These are phyloP conservation scores for Alloplasta piceator DNA, from an alignment of 2,888 invertebrate species.

Conservation along the genomic window DNA sequence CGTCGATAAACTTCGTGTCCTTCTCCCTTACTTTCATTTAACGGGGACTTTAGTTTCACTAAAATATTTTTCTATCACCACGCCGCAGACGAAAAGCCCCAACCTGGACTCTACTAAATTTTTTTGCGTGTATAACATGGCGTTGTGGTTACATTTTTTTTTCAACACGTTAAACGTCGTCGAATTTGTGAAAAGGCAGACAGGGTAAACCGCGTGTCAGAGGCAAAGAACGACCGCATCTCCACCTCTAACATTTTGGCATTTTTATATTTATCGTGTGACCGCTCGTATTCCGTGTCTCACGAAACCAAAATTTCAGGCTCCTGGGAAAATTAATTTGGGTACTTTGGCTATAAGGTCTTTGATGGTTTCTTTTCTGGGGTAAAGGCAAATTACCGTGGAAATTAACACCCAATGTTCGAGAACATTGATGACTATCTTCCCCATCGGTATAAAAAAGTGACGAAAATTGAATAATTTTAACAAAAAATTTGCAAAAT, in stretches of 20 bases:
- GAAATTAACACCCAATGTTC: no score
- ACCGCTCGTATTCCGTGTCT: not conserved
- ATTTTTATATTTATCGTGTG: constrained; percentile 3
- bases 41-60: constrained; percentile 8
- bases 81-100: constrained; percentile 20
- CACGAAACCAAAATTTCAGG: no score
- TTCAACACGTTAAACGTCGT: constrained; percentile 13
- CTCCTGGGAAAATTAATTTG: no score
- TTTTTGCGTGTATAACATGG: constrained; percentile 7
- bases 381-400: no score
- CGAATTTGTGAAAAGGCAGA: not conserved
- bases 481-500: no score
- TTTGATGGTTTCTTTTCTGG: no score
- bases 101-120: constrained; percentile 14
- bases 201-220: constrained; percentile 33
- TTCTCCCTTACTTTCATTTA: not conserved
- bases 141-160: constrained; percentile 14
- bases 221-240: constrained; percentile 31
- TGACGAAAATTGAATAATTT: no score
- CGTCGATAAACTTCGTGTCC: constrained; percentile 24
- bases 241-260: not conserved
- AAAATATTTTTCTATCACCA: constrained; percentile 21
- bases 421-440: no score
- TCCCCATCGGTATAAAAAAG: no score
- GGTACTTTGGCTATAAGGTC: no score